Evolutionary conservation across 2,797 vertebrate species (phyloP).

Genomic region (Neosilurus mollespiculum): DNA sequence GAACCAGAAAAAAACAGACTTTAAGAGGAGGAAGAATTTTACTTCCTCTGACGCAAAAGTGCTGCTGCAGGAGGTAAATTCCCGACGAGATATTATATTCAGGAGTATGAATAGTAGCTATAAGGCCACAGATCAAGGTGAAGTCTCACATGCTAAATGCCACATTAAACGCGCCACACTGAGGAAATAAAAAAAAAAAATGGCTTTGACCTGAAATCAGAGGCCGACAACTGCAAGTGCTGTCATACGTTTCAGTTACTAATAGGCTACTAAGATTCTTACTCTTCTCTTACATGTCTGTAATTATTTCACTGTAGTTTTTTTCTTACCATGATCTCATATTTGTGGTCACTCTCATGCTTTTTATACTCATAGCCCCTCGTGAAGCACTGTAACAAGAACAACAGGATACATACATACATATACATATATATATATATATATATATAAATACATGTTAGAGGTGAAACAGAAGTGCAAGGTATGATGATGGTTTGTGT

Average conservation of each 20-base stretch:
- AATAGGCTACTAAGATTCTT: background rate
- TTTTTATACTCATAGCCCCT: constrained; percentile 96
- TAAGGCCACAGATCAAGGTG: too few species aligned
- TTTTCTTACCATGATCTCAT: constrained; percentile 93
- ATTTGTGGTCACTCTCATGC: constrained; percentile 95
- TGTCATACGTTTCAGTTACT: background rate
- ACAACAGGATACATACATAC: background rate
- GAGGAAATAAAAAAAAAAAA: background rate
- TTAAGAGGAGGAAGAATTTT: too few species aligned
- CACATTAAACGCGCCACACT: background rate
- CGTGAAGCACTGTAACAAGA: constrained; percentile 87
- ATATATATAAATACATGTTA: background rate
- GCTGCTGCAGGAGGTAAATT: too few species aligned
- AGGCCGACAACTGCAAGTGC: too few species aligned
- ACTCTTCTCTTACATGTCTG: background rate
- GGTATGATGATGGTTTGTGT: background rate
- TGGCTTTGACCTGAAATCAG: too few species aligned
- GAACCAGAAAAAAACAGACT: too few species aligned
- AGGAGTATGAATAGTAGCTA: too few species aligned
- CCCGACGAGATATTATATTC: too few species aligned
- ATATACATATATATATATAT: background rate
- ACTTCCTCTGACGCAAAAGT: too few species aligned
- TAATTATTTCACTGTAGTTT: background rate
- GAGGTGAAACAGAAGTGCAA: background rate
- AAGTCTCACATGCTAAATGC: too few species aligned